A percentile compares a stretch with the other conserved stretches of the same genome.
phyloP scores from a whole-genome alignment of 2,888 invertebrate species.

The Electrophaes corylata region DNA sequence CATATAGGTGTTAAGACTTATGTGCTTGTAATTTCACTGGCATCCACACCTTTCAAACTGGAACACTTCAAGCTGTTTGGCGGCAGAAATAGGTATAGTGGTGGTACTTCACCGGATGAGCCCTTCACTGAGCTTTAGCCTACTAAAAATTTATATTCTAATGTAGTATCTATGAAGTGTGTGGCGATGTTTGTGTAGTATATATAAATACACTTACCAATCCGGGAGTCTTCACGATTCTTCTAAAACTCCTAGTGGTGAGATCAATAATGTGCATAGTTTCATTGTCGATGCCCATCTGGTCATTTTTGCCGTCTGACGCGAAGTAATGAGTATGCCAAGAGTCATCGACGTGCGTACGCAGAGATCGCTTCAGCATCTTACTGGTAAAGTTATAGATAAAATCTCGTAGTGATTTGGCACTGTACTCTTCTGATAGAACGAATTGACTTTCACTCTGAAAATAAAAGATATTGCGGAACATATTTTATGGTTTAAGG shows the following conservation, averaged over 20 bases:
- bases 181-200: neutral
- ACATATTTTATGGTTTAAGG: too few species aligned
- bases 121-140: too few species aligned
- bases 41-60: too few species aligned
- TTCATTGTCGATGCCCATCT: slow-evolving; percentile 47
- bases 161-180: too few species aligned
- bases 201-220: slow-evolving; percentile 78
- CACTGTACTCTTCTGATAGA: slow-evolving; percentile 79
- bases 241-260: slow-evolving; percentile 86
- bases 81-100: too few species aligned
- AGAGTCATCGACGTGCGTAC: slow-evolving; percentile 64
- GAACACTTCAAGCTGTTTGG: too few species aligned
- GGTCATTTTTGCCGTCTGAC: slow-evolving; percentile 47
- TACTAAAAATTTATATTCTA: too few species aligned
- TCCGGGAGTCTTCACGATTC: slow-evolving; percentile 83
- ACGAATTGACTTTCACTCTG: slow-evolving; percentile 89
- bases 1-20: too few species aligned
- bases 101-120: too few species aligned
- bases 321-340: slow-evolving; percentile 74
- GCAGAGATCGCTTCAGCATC: slow-evolving; percentile 65
- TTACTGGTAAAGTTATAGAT: slow-evolving; percentile 80
- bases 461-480: slow-evolving; percentile 39
- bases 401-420: slow-evolving; percentile 78
- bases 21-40: too few species aligned
- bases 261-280: slow-evolving; percentile 86